Percentiles rank a stretch among this genome's conserved stretches.
Conservation (phyloP, 2,888 invertebrate species). For the Odontocerum albicorne region DNA sequence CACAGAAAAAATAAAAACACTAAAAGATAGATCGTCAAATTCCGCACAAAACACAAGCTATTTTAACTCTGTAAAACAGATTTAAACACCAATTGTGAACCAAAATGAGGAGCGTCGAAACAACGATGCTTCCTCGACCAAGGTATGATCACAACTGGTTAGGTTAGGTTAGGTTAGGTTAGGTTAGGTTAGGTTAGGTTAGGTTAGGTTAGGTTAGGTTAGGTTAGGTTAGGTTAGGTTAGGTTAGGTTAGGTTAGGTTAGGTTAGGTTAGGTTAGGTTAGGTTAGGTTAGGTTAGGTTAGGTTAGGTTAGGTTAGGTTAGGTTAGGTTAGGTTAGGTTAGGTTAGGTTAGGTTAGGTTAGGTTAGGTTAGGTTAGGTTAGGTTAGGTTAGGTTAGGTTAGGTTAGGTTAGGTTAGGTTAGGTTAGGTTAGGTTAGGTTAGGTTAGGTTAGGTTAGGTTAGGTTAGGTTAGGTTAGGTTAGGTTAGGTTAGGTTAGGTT, state of each 20-base stretch:
- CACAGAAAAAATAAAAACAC: too few relatives aligned
- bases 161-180: constrained; percentile 5
- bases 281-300: constrained; percentile 5
- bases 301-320: constrained; percentile 5
- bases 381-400: constrained; percentile 5
- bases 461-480: constrained; percentile 5
- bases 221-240: constrained; percentile 5
- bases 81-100: too few relatives aligned
- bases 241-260: constrained; percentile 5
- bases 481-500: constrained; percentile 5
- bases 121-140: too few relatives aligned
- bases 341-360: constrained; percentile 5
- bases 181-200: constrained; percentile 5
- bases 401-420: constrained; percentile 5
- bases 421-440: constrained; percentile 5
- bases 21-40: too few relatives aligned
- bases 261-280: constrained; percentile 5
- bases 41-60: too few relatives aligned
- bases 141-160: too few relatives aligned
- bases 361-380: constrained; percentile 5
- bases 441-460: constrained; percentile 5
- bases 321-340: constrained; percentile 5
- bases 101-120: too few relatives aligned
- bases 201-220: constrained; percentile 5
- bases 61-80: too few relatives aligned